Base-by-base conservation (phyloP, 1,140 invertebrate species). In the Matsumurasca onukii region DNA sequence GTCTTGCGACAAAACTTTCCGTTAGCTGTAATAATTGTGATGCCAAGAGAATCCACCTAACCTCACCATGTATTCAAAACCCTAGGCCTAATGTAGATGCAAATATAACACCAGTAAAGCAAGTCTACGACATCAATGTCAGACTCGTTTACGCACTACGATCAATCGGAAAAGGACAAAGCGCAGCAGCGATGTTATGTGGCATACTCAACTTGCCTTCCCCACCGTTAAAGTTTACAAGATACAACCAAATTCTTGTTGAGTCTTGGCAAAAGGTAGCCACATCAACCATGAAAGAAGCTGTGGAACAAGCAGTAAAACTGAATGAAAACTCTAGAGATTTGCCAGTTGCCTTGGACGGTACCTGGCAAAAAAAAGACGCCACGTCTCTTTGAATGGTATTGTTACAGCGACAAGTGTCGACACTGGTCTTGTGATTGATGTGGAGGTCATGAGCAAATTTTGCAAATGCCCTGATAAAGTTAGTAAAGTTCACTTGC, bases 71-170 rank as follows among this genome's bases (percentile, higher is more conserved):
- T n/a, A n/a, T n/a, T n/a, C n/a, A n/a, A n/a, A n/a, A n/a, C n/a
- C n/a, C n/a, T n/a, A n/a, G n/a, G n/a, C n/a, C n/a, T n/a, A n/a
- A n/a, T n/a, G n/a, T n/a, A n/a, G n/a, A n/a, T n/a, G n/a, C n/a
- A n/a, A n/a, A n/a, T n/a, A n/a, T n/a, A n/a, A n/a, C n/a, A n/a
- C n/a, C n/a, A n/a, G n/a, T n/a, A n/a, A n/a, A n/a, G n/a, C n/a
- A n/a, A n/a, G n/a, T n/a, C n/a, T 75, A 65, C 25, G 72, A 73
- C 57, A 68, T 71, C 27, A 73, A 70, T 64, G 66, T 70, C n/a
- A 59, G 70, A 31, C 68, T 73, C 27, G 59, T 69, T 55, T 71
- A 71, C 29, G 67, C 66, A 17, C 68, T 75, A 66, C 69, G 69
- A 63, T 20, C 72, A 30, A 49, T 75, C 29, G 73, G 72, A 31